These are phyloP conservation scores for Anoncus sp. DNA, from an alignment of 2,888 invertebrate species.

Conservation along the genomic window DNA sequence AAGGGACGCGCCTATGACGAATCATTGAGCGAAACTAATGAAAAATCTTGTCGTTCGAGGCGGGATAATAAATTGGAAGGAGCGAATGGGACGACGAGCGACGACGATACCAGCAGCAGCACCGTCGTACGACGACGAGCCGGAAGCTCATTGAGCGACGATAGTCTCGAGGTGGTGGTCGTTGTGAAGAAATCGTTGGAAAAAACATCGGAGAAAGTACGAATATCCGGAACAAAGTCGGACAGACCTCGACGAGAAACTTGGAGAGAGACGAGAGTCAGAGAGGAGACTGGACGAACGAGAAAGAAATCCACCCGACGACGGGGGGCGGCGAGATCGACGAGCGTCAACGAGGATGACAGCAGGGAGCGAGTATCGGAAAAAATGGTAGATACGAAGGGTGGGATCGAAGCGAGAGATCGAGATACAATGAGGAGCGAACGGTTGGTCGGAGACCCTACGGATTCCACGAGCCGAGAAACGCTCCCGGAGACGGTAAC, in stretches of 20 bases:
- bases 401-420: constrained; percentile 60
- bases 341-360: constrained; percentile 31
- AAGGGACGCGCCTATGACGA: constrained; percentile 83
- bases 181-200: constrained; percentile 77
- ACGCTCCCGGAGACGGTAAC: constrained; percentile 77
- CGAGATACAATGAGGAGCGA: constrained; percentile 76
- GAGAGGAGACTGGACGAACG: constrained; percentile 67
- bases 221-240: constrained; percentile 41
- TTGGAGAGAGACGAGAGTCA: constrained; percentile 69
- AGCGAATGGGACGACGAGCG: constrained; percentile 72
- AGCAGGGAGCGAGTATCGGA: constrained; percentile 19
- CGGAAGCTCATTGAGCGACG: constrained; percentile 75
- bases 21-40: constrained; percentile 82
- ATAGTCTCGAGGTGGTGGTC: constrained; percentile 81
- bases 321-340: constrained; percentile 54
- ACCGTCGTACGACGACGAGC: constrained; percentile 68
- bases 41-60: constrained; percentile 19
- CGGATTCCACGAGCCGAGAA: constrained; percentile 80
- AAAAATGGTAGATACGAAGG: constrained; percentile 51
- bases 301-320: constrained; percentile 25
- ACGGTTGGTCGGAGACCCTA: constrained; percentile 64
- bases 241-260: constrained; percentile 75
- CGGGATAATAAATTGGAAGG: not conserved
- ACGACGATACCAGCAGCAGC: constrained; percentile 83
- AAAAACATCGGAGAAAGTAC: constrained; percentile 73